Conservation (phyloP, 2,888 invertebrate species). For the Sesia bembeciformis region DNA sequence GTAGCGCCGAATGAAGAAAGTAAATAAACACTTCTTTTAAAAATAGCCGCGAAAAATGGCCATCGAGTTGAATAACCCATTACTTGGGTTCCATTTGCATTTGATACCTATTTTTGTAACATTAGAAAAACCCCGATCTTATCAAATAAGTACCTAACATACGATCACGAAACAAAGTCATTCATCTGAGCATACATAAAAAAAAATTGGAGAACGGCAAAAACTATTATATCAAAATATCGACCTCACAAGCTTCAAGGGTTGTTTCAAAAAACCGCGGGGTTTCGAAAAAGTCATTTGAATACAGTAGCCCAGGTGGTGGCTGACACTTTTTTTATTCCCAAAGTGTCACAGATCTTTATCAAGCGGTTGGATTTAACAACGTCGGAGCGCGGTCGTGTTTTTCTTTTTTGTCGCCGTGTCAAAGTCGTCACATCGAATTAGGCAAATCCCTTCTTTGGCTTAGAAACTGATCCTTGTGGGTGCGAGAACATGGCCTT, state of each 20-base stretch:
- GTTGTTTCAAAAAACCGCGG: slow-evolving; percentile 49
- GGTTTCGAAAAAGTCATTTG: slow-evolving; percentile 55
- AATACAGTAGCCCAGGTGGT: slow-evolving; percentile 65
- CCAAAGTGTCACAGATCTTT: slow-evolving; percentile 63
- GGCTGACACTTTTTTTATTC: slow-evolving; percentile 38
- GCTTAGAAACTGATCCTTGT: slow-evolving; percentile 48
- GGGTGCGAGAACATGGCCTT: slow-evolving; percentile 27
- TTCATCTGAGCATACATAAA: too few species aligned
- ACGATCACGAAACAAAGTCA: too few species aligned
- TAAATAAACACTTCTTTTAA: slow-evolving; percentile 13
- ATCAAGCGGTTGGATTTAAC: slow-evolving; percentile 64
- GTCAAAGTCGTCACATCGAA: slow-evolving; percentile 66
- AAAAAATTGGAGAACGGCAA: too few species aligned
- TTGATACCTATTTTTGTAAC: too few species aligned
- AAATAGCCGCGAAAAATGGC: too few species aligned
- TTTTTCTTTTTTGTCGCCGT: slow-evolving; percentile 34
- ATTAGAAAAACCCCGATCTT: too few species aligned
- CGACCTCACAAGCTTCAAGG: slow-evolving; percentile 53
- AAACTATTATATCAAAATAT: slow-evolving; percentile 15
- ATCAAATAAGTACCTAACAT: too few species aligned
- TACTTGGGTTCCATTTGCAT: too few species aligned
- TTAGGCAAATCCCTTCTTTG: slow-evolving; percentile 61
- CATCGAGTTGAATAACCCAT: too few species aligned
- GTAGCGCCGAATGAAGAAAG: too few species aligned
- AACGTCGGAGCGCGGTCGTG: slow-evolving; percentile 57